A percentile compares a stretch with the other conserved stretches of the same genome.
Evolutionary conservation across 2,888 invertebrate genomes (phyloP).

Genomic region (Linyphia triangularis): DNA sequence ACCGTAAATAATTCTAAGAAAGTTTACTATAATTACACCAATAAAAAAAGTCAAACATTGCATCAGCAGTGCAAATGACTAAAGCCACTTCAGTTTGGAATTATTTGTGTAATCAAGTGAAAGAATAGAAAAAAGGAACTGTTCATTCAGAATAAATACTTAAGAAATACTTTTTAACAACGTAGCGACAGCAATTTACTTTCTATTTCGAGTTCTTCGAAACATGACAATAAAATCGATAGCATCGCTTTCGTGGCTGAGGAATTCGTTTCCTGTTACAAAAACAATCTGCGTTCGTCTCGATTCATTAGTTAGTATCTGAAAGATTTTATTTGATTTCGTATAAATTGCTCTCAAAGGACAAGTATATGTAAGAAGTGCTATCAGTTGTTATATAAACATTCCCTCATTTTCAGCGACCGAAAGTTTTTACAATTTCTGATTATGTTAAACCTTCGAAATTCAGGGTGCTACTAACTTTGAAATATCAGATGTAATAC

Average conservation of each 20-base stretch:
- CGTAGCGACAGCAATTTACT: background rate
- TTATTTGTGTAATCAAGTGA: background rate
- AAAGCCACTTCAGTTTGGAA: background rate
- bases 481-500: too few relatives aligned
- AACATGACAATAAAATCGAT: slow-evolving; percentile 4
- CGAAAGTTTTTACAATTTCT: too few relatives aligned
- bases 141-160: background rate
- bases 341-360: background rate
- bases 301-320: background rate
- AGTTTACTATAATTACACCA: too few relatives aligned
- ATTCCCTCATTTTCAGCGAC: too few relatives aligned
- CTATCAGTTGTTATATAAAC: too few relatives aligned
- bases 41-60: too few relatives aligned
- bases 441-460: too few relatives aligned
- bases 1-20: too few relatives aligned
- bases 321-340: background rate
- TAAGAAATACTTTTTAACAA: background rate
- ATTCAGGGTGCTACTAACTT: too few relatives aligned
- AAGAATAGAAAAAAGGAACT: background rate
- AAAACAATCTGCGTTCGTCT: background rate
- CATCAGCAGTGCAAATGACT: too few relatives aligned
- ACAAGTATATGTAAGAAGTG: too few relatives aligned
- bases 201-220: background rate
- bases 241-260: background rate
- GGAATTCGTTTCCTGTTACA: background rate